phyloP scores from a whole-genome alignment of 1,140 invertebrate genomes.

The Magallana angulata region DNA sequence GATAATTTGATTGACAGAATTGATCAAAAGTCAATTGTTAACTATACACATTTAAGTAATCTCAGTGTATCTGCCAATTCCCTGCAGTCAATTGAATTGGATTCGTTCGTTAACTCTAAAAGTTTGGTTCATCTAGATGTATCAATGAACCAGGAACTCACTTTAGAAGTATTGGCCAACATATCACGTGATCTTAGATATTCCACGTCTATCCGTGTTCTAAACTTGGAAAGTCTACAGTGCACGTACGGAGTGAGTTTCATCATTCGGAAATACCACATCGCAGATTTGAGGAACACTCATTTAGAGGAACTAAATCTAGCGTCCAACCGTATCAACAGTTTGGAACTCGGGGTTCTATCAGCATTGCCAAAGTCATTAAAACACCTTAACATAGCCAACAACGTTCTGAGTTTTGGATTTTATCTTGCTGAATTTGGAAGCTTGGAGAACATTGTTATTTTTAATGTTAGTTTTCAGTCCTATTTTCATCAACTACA shows the following conservation, averaged over 20 bases:
- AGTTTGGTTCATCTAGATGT: no score
- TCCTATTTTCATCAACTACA: background rate
- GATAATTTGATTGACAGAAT: background rate
- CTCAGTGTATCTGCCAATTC: background rate
- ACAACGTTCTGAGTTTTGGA: slow-evolving; percentile 45
- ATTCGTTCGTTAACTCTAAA: no score
- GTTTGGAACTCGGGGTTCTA: no score
- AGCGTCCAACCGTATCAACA: no score
- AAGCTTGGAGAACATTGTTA: background rate
- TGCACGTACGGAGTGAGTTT: background rate
- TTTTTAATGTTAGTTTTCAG: background rate
- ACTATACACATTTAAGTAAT: background rate
- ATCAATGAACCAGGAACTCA: no score
- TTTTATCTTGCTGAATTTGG: slow-evolving; percentile 14
- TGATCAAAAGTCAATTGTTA: background rate
- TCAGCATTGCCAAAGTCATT: slow-evolving; percentile 2
- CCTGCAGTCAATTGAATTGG: no score
- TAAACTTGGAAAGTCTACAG: no score
- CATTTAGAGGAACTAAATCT: background rate
- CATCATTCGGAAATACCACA: background rate
- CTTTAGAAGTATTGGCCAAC: no score
- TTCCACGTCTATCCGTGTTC: no score
- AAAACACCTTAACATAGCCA: slow-evolving; percentile 1
- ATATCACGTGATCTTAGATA: no score
- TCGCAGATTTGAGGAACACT: slow-evolving; percentile 17